Base-by-base conservation (phyloP, 1,140 invertebrate genomes). In the Linepithema humile region DNA sequence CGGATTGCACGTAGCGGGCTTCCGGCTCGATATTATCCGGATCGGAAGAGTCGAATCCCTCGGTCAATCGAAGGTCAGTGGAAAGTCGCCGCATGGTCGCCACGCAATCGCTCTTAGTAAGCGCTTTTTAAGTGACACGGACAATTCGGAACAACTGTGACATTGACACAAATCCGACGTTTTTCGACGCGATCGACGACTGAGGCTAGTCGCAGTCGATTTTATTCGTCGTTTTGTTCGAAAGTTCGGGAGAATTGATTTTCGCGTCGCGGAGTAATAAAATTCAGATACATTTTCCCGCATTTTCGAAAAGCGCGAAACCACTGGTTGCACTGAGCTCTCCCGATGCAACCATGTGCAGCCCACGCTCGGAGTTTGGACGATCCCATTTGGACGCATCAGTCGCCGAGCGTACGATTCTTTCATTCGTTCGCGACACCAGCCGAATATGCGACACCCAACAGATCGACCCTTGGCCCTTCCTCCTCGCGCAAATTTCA, bases 391-490 rank as follows among this genome's bases (percentile, higher is more conserved):
- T 55, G 43, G 6, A 17, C 35, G 48, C 29, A 3, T 70, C 10
- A 29, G 35, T 20, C n/a, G 50, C 23, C 1, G 32, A 6, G 23
- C 12, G 15, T 29, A 69, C 20, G 35, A 29, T 29, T 15, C 55
- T 29, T 3, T 40, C 17, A 38, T n/a, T n/a, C 20, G n/a, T 17
- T 53, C n/a, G 15, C 12, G 15, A 15, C 17, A 50, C 20, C 40
- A 60, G 23, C 3, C 43, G 23, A 6, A 32, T 0, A 20, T 10
- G 12, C n/a, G n/a, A n/a, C n/a, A n/a, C n/a, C n/a, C n/a, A n/a
- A n/a, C n/a, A 50, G 57, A 78, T 35, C 29, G 43, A n/a, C 74
- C 84, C 84, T 85, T 85, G 62, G 43, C 53, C 69, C 83, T 87
- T 73, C 59, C 72, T 45, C n/a, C 5, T 43, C 48, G 67, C 38